Conservation (phyloP, 2,113 vertebrate genomes). For the Pedionomus torquatus region DNA sequence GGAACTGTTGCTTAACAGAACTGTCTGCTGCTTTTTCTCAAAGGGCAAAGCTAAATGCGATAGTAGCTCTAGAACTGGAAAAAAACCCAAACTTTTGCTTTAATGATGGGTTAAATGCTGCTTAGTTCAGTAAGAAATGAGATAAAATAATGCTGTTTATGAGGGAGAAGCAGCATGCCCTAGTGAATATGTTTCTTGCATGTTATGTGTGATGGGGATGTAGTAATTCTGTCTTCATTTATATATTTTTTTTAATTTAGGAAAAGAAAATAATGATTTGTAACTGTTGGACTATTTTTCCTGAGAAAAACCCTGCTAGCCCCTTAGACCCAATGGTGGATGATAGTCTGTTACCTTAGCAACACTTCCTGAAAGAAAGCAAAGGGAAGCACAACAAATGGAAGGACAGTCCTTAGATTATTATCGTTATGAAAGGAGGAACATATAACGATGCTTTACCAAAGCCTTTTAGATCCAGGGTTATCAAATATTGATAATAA, state of each 20-base stretch:
- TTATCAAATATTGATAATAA: not conserved
- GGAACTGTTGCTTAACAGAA: conserved; percentile 34
- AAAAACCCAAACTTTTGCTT: not conserved
- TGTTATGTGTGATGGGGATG: not conserved
- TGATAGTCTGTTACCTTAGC: conserved; percentile 48
- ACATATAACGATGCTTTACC: not conserved
- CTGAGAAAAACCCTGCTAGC: conserved; percentile 1
- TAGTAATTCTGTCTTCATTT: not conserved
- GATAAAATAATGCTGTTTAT: not conserved
- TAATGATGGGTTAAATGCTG: not conserved
- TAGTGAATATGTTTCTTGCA: not conserved
- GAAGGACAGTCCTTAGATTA: not conserved
- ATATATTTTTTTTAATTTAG: not conserved
- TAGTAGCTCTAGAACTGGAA: not conserved
- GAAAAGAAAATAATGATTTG: not conserved
- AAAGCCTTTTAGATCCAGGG: not conserved
- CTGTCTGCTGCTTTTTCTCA: conserved; percentile 33
- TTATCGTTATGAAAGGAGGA: not conserved
- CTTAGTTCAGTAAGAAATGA: not conserved
- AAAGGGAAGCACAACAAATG: not conserved
- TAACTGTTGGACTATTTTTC: not conserved
- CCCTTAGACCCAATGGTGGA: not conserved
- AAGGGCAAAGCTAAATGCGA: not conserved
- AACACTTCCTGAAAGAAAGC: conserved; percentile 33
- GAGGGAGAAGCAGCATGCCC: not conserved